Evolutionary conservation across 92 coral and sea anemone species (phyloP), one percentile per base, ranked within the genome.

Genomic region (Porites lobata): DNA sequence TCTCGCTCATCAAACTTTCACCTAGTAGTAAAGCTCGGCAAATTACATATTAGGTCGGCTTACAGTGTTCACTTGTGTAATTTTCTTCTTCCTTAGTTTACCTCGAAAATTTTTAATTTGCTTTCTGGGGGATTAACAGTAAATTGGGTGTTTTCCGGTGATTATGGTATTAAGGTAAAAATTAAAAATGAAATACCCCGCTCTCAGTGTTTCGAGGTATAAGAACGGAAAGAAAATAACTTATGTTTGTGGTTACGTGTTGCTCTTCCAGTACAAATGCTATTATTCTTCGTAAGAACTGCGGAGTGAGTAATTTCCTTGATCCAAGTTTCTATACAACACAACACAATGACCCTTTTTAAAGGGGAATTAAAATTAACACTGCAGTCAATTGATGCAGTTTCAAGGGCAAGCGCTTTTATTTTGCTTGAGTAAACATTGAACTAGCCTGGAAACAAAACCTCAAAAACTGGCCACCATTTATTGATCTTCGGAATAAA

Each of bases 221-320:
- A 61, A 50, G 62, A 62, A 38, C 80, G 87, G 81, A 84, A 84
- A 52, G 73, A 26, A 74, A 84, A 61, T 84, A 75, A 62, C 50
- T 50, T n/a, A 76, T 84, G 78, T 83, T 72, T 73, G 50, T 32
- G 62, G 81, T 75, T 84, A 56, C 79, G 87, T 84, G 87, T 62
- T 73, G 72, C 81, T 72, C 80, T 52, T 51, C 29, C 43, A 75
- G 72, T 22, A 64, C 72, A 70, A 83, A 59, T 58, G 75, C 87
- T 62, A 86, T 67, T 81, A 86, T 90, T 88, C 91, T 83, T 21
- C 70, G 70, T 78, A 69, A 79, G 67, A 86, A 86, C 78, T 75
- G 47, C 50, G 62, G 87, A 72, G 81, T 38, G 83, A 24, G 91
- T 86, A 90, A 90, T 90, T 90, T 90, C 93, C 93, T 84, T 63